Conservation (phyloP, 2,113 vertebrate genomes). For the Hippocampus mohnikei region DNA sequence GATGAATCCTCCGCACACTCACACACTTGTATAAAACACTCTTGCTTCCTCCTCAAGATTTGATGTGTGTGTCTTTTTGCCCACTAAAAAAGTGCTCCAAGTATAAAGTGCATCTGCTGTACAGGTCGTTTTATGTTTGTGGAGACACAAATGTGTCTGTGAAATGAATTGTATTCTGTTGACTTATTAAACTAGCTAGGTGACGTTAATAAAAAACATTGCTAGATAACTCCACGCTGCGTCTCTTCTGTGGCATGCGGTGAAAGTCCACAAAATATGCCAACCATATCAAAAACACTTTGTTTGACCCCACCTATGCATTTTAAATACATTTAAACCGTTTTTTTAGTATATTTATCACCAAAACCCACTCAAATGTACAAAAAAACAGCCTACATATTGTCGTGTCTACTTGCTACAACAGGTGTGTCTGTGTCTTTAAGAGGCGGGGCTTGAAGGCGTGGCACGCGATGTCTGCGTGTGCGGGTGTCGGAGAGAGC, state of each 20-base stretch:
- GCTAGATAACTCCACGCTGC: slow-evolving; percentile 63
- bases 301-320: too few relatives aligned
- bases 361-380: too few relatives aligned
- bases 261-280: too few relatives aligned
- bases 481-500: background rate
- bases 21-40: slow-evolving; percentile 38
- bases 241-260: slow-evolving; percentile 30
- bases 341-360: too few relatives aligned
- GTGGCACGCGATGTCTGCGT: too few relatives aligned
- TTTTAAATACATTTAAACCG: too few relatives aligned
- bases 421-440: too few relatives aligned
- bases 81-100: slow-evolving; percentile 55
- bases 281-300: too few relatives aligned
- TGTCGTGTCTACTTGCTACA: too few relatives aligned
- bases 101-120: slow-evolving; percentile 68
- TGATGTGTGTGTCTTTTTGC: slow-evolving; percentile 59
- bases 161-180: slow-evolving; percentile 79
- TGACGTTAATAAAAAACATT: slow-evolving; percentile 75
- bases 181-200: slow-evolving; percentile 74
- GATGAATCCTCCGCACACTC: slow-evolving; percentile 12
- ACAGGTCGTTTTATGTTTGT: slow-evolving; percentile 78
- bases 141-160: slow-evolving; percentile 74
- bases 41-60: slow-evolving; percentile 61
- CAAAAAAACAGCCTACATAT: too few relatives aligned
- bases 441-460: too few relatives aligned